Percentiles rank a stretch among this genome's conserved stretches.
phyloP scores from a whole-genome alignment of 2,113 vertebrate genomes.

The Lamprotornis superbus region DNA sequence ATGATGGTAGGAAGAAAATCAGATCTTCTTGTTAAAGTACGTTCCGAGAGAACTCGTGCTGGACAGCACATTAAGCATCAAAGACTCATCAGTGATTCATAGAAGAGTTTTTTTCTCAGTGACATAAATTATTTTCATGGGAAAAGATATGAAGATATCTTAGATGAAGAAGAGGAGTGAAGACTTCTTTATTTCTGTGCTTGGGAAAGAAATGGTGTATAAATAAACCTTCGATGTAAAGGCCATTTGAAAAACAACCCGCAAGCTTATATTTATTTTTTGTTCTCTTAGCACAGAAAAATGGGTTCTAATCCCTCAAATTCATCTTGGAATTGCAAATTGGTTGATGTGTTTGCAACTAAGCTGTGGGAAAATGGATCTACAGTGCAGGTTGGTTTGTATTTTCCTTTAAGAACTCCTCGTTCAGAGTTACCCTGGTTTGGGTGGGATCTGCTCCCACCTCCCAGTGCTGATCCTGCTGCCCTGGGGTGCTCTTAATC shows the following conservation, averaged over 20 bases:
- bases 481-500: not conserved
- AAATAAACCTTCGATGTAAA: not conserved
- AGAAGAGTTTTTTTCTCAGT: not conserved
- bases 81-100: not conserved
- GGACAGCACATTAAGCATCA: conserved; percentile 28
- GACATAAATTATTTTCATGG: conserved; percentile 30
- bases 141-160: conserved; percentile 5
- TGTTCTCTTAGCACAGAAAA: not conserved
- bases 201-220: not conserved
- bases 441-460: not conserved
- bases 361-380: not conserved
- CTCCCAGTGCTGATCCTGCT: rapidly evolving
- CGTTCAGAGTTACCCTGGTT: rapidly evolving
- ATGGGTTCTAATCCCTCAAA: not conserved
- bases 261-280: not conserved
- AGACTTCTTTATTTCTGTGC: not conserved
- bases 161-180: not conserved
- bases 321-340: conserved; percentile 17
- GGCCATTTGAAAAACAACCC: not conserved
- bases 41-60: not conserved
- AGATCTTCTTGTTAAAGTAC: conserved; percentile 52
- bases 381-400: not conserved
- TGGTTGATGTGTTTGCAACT: not conserved
- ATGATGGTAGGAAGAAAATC: conserved; percentile 46
- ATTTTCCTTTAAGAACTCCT: not conserved